A percentile compares a stretch with the other conserved stretches of the same genome.
phyloP scores from a whole-genome alignment of 2,797 vertebrate genomes.

The Paedocypris micromegethes region DNA sequence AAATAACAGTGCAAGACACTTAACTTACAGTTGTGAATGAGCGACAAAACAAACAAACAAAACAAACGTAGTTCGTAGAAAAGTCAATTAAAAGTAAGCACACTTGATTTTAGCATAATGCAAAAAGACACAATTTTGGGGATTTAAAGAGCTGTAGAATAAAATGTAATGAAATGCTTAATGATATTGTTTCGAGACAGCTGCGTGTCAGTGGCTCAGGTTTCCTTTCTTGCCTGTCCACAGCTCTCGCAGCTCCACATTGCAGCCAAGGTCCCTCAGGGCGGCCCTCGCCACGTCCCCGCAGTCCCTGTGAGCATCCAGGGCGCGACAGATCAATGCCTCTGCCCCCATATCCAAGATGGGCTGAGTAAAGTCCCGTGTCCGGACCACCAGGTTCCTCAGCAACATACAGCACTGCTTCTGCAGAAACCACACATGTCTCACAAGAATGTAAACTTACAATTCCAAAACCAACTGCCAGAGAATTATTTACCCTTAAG shows the following conservation, averaged over 20 bases:
- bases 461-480: too few species aligned
- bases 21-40: too few species aligned
- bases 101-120: too few species aligned
- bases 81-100: too few species aligned
- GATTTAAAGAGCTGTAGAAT: too few species aligned
- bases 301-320: conserved; percentile 76
- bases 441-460: too few species aligned
- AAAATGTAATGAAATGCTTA: too few species aligned
- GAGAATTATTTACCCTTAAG: too few species aligned
- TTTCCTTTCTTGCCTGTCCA: conserved; percentile 92
- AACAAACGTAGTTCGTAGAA: too few species aligned
- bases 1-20: too few species aligned
- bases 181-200: background rate
- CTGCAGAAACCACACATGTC: conserved; percentile 59
- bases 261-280: conserved; percentile 87
- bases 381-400: conserved; percentile 85
- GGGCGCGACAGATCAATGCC: conserved; percentile 76
- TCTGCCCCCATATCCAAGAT: conserved; percentile 93
- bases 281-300: conserved; percentile 82
- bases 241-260: conserved; percentile 85
- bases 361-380: conserved; percentile 66
- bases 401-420: conserved; percentile 92
- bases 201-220: conserved; percentile 67
- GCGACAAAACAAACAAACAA: too few species aligned
- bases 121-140: too few species aligned